phyloP scores from a whole-genome alignment of 1,140 invertebrate species.

The Ceratina calcarata region DNA sequence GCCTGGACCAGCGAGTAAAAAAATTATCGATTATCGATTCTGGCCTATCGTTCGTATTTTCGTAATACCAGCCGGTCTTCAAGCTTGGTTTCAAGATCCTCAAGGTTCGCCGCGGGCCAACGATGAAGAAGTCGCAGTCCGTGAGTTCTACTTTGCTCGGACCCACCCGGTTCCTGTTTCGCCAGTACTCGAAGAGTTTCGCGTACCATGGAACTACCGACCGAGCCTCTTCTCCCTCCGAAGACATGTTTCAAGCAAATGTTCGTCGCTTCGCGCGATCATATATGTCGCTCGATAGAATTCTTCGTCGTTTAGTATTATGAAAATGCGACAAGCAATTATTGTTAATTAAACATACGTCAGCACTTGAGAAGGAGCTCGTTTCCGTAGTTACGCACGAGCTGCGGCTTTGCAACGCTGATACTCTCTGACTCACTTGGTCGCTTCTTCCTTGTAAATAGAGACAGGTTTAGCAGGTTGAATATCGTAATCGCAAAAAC shows the following conservation, averaged over 20 bases:
- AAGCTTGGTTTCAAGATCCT: constrained; percentile 69
- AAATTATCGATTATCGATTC: constrained; percentile 78
- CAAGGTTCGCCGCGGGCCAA: constrained; percentile 71
- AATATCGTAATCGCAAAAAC: not conserved
- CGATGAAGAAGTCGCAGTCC: constrained; percentile 76
- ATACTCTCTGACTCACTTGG: not conserved
- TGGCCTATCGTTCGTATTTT: constrained; percentile 65
- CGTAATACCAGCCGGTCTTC: constrained; percentile 68
- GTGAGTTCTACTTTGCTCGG: constrained; percentile 71
- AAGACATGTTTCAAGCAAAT: constrained; percentile 23
- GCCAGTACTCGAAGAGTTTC: constrained; percentile 70
- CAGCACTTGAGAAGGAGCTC: too few relatives aligned
- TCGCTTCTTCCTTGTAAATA: constrained; percentile 1
- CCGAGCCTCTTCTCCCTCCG: constrained; percentile 50
- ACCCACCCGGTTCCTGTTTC: constrained; percentile 70
- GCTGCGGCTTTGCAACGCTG: not conserved
- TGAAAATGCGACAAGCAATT: not conserved
- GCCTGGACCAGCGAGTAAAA: constrained; percentile 72
- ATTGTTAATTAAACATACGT: not conserved
- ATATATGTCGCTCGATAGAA: constrained; percentile 36
- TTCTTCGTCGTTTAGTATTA: not conserved
- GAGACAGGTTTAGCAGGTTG: not conserved
- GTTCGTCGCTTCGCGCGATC: constrained; percentile 11
- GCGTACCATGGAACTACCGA: constrained; percentile 67
- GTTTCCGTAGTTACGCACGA: not conserved